Conservation (phyloP, 2,113 vertebrate species). For the Elaphurus davidianus region DNA sequence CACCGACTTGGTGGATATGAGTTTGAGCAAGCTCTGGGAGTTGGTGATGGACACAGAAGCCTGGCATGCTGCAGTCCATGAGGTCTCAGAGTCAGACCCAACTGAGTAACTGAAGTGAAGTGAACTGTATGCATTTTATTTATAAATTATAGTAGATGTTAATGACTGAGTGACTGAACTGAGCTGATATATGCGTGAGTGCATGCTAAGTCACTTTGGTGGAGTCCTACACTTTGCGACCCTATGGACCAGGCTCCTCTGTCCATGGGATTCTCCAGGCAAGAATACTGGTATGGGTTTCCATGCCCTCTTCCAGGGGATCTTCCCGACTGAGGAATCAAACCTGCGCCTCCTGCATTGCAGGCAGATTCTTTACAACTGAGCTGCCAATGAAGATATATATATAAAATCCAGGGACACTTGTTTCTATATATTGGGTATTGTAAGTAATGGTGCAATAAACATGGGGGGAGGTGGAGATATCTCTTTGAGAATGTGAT, state of each 20-base stretch:
- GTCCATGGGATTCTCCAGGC: not conserved
- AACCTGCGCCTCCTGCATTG: not conserved
- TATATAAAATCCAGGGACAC: not conserved
- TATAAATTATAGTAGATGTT: not conserved
- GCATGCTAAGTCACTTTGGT: not conserved
- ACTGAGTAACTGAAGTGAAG: not conserved
- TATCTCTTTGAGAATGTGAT: not conserved
- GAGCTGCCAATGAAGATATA: not conserved
- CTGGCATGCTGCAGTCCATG: not conserved
- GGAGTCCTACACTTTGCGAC: rapidly evolving
- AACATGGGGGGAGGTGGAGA: not conserved
- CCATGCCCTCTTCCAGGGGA: not conserved
- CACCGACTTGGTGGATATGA: not conserved
- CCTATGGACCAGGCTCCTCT: not conserved
- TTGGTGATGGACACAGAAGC: not conserved
- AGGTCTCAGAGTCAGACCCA: not conserved
- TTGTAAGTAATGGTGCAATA: not conserved
- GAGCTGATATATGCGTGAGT: not conserved
- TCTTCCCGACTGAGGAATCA: rapidly evolving
- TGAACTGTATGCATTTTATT: not conserved
- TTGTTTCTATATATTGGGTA: not conserved
- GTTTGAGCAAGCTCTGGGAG: not conserved
- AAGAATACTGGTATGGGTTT: not conserved
- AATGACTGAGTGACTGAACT: not conserved
- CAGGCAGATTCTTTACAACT: not conserved